phyloP scores from a whole-genome alignment of 2,113 vertebrate species.

The Catagonus wagneri region DNA sequence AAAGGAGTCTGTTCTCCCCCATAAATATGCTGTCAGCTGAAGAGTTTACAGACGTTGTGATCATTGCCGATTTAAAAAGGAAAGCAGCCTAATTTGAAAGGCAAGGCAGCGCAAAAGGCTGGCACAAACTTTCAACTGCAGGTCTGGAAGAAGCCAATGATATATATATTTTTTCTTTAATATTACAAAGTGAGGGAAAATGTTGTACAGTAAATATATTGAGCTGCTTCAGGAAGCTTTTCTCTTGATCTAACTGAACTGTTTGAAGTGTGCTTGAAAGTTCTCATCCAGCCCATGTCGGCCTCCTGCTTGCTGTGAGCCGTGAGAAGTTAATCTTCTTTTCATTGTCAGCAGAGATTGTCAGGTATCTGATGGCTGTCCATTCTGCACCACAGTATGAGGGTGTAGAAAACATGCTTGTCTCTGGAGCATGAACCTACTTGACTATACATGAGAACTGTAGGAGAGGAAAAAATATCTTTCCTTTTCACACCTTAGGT shows the following conservation, averaged over 20 bases:
- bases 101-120: not conserved
- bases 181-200: not conserved
- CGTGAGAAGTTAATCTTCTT: not conserved
- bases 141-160: not conserved
- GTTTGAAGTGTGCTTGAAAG: conserved; percentile 58
- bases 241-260: conserved; percentile 61
- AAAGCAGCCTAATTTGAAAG: conserved; percentile 48
- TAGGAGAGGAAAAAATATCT: not conserved
- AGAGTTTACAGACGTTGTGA: not conserved
- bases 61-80: conserved; percentile 48
- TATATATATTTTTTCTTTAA: not conserved
- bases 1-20: conserved; percentile 29
- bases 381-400: not conserved
- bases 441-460: not conserved
- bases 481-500: not conserved
- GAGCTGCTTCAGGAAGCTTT: conserved; percentile 53
- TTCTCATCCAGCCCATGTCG: not conserved
- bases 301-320: not conserved
- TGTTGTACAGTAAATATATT: not conserved
- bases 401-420: not conserved
- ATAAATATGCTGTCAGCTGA: not conserved
- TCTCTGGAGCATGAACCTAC: not conserved
- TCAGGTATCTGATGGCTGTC: not conserved
- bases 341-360: not conserved
- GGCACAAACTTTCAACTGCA: conserved; percentile 57